Conservation (phyloP, 37 sponge, comb jelly and placozoan species). For the Axinella damicornis region DNA sequence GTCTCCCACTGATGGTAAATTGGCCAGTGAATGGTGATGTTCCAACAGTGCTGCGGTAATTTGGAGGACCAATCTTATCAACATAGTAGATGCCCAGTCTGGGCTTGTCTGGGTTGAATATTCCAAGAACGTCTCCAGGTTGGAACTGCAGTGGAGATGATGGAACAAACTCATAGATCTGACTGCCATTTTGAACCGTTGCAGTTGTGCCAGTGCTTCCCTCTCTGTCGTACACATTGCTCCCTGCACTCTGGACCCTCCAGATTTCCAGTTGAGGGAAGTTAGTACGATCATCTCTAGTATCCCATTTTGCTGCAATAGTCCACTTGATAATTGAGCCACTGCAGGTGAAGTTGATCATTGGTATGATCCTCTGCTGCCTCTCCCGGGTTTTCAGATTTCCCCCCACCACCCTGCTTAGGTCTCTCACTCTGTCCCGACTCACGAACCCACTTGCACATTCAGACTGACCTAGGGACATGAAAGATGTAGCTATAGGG, state of each 20-base stretch:
- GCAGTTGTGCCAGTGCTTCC: too few relatives aligned
- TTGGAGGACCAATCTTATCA: too few relatives aligned
- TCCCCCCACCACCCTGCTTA: too few relatives aligned
- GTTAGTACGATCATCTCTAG: background rate
- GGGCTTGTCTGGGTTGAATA: background rate
- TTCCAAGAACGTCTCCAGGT: slow-evolving; percentile 12
- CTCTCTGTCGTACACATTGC: background rate
- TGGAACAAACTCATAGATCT: background rate
- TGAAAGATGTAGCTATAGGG: too few relatives aligned
- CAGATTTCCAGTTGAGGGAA: slow-evolving; percentile 12
- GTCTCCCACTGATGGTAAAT: too few relatives aligned
- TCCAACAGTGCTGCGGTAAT: too few relatives aligned
- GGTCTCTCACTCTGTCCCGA: too few relatives aligned
- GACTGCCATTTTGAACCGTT: too few relatives aligned
- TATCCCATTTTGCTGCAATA: background rate
- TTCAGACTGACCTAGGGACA: too few relatives aligned
- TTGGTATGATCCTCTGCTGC: slow-evolving; percentile 10
- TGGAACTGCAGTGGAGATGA: background rate
- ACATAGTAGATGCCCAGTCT: background rate
- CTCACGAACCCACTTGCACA: too few relatives aligned
- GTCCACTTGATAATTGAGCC: slow-evolving; percentile 21
- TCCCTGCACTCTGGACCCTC: background rate
- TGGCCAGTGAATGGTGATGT: too few relatives aligned
- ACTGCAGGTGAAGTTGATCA: slow-evolving; percentile 21
- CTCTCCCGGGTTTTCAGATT: too few relatives aligned